phyloP scores from a whole-genome alignment of 2,888 invertebrate species.

The Rhagophthalmus giganteus region DNA sequence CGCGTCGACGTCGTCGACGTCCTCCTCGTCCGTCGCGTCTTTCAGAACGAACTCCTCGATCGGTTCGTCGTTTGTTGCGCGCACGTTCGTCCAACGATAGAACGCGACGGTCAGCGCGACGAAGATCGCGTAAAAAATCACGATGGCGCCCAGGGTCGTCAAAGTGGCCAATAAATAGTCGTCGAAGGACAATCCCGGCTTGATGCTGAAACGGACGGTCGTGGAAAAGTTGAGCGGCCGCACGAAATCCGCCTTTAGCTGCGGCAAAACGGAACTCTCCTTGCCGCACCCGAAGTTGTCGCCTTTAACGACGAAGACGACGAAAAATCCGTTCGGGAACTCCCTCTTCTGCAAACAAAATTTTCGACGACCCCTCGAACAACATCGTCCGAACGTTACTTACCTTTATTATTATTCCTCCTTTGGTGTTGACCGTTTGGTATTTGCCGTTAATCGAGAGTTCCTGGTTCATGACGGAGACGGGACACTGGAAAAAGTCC shows the following conservation, averaged over 20 bases:
- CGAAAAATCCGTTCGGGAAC: slow-evolving; percentile 73
- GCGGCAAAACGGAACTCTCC: slow-evolving; percentile 42
- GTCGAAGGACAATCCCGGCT: slow-evolving; percentile 61
- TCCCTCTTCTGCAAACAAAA: slow-evolving; percentile 63
- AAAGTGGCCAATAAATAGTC: slow-evolving; percentile 65
- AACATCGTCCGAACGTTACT: slow-evolving; percentile 42
- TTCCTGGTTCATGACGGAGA: slow-evolving; percentile 77
- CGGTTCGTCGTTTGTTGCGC: too few relatives aligned
- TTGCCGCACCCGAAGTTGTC: slow-evolving; percentile 63
- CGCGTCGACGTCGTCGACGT: slow-evolving; percentile 5
- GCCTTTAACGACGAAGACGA: slow-evolving; percentile 75
- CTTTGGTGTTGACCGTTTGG: slow-evolving; percentile 75
- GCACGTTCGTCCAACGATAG: too few relatives aligned
- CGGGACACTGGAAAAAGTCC: slow-evolving; percentile 83
- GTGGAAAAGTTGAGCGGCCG: slow-evolving; percentile 44
- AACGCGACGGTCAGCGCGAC: not conserved
- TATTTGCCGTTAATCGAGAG: slow-evolving; percentile 67
- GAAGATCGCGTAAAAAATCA: slow-evolving; percentile 57
- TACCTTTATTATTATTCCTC: slow-evolving; percentile 77
- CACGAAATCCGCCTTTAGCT: slow-evolving; percentile 39
- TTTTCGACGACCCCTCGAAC: slow-evolving; percentile 1
- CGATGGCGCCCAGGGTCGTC: slow-evolving; percentile 60
- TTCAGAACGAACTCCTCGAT: not conserved
- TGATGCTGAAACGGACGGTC: slow-evolving; percentile 56
- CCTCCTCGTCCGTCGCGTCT: not conserved